Base-by-base conservation (phyloP, 2,888 invertebrate genomes). In the Hoplodrina blanda region DNA sequence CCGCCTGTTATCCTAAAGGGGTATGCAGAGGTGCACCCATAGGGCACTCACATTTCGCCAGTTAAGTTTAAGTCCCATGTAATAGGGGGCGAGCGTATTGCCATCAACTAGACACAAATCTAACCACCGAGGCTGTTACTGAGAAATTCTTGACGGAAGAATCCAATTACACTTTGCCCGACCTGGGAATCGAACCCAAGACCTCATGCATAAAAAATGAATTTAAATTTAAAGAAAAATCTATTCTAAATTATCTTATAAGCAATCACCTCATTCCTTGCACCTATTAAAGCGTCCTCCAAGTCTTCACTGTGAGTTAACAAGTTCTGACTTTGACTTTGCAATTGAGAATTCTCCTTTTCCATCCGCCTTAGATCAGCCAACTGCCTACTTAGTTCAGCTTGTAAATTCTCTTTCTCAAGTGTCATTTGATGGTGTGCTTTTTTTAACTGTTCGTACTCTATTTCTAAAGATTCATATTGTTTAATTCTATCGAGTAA, bases 351-450 rank as follows among this genome's bases (percentile, higher is more conserved):
- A 65, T 93, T 94, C 80, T 94, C 90, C 60, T 80, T 69, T 78
- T 92, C 82, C 8, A 91, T 70, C 70, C 76, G 87, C 70, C 85
- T 86, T 6, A 91, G 71, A 65, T 89, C 82, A 52, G 67, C 56
- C 41, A 85, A 56, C 78, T 92, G 87, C 5, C 44, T 73, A 54
- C 88, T 80, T 44, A 94, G 78, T 75, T 92, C 86, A 53, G 70
- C 75, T 80, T 91, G 84, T 52, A 95, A 81, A 46, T 80, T 87
- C 55, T 92, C 87, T 59, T 93, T 94, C 77, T 94, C 92, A 2
- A 46, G 25, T 73, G 82, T 85, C 1, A 91, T 79, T 79, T 85
- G 53, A 19, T 89, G 76, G 63, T 90, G 80, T 6, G 84, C 83
- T 57, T 37, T 70, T 85, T 90, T 90, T 56, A 95, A 72, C 50